Percentiles rank a stretch among this genome's conserved stretches.
phyloP scores from a whole-genome alignment of 92 coral and sea anemone species.

The Phenganax marumi region DNA sequence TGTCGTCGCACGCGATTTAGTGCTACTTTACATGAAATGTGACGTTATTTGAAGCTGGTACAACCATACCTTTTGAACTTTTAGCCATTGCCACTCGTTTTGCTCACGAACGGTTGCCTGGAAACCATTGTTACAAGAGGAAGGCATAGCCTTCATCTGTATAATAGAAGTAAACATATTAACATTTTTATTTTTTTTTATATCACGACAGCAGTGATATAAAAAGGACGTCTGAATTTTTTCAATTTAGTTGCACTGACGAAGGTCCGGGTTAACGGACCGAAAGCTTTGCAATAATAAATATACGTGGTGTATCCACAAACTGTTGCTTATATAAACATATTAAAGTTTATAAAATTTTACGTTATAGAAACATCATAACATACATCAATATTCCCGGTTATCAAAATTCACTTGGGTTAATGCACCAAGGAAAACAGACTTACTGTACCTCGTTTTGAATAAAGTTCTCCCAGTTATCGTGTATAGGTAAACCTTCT shows the following conservation, averaged over 20 bases:
- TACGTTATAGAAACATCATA: no score
- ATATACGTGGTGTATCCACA: no score
- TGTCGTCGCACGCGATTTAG: neutral
- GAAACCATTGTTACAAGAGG: conserved; percentile 84
- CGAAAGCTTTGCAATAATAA: no score
- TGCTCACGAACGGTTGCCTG: conserved; percentile 87
- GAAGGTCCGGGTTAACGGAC: no score
- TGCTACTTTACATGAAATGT: neutral
- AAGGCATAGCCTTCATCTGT: conserved; percentile 78
- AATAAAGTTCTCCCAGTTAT: conserved; percentile 17
- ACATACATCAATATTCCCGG: no score
- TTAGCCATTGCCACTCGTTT: conserved; percentile 98
- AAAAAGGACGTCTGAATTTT: no score
- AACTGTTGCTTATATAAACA: no score
- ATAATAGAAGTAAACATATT: neutral
- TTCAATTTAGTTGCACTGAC: no score
- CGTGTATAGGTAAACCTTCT: conserved; percentile 3
- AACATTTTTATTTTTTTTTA: no score
- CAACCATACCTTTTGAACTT: conserved; percentile 80
- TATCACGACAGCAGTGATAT: no score
- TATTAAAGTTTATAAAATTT: neutral
- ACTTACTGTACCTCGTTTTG: neutral
- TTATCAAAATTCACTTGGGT: neutral
- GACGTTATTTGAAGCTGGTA: neutral
- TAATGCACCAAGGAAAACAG: neutral